Evolutionary conservation across 1,140 invertebrate genomes (phyloP).

Genomic region (Sminthurinus signatus): DNA sequence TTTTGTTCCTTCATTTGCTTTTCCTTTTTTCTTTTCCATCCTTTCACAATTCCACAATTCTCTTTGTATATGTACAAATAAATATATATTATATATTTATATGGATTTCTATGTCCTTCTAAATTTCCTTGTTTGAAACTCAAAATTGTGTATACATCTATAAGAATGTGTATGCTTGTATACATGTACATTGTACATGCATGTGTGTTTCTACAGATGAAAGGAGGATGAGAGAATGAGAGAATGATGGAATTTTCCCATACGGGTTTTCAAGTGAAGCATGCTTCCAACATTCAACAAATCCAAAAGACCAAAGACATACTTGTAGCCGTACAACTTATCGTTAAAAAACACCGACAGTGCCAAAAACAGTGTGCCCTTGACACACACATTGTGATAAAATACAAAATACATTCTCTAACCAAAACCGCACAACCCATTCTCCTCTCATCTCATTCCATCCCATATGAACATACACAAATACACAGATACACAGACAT

Average conservation of each 20-base stretch:
- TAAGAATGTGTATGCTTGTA: too few relatives aligned
- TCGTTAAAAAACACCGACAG: slow-evolving; percentile 21
- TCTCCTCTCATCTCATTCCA: neutral
- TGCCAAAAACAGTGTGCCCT: slow-evolving; percentile 23
- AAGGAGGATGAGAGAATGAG: neutral
- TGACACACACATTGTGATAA: slow-evolving; percentile 26
- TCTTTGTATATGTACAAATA: too few relatives aligned
- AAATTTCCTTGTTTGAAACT: too few relatives aligned
- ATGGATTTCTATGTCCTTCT: too few relatives aligned
- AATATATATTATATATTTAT: neutral
- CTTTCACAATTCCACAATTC: neutral
- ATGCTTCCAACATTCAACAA: neutral
- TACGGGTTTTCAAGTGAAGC: neutral
- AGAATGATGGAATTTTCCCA: neutral
- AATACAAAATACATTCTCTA: slow-evolving; percentile 5
- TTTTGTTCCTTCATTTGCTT: neutral
- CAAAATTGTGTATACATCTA: too few relatives aligned
- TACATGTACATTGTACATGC: too few relatives aligned
- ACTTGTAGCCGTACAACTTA: too few relatives aligned
- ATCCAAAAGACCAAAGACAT: too few relatives aligned
- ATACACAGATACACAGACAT: neutral
- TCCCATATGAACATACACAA: neutral
- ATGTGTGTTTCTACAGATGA: too few relatives aligned
- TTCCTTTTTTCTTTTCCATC: neutral
- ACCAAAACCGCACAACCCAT: neutral